A percentile compares a stretch with the other conserved stretches of the same genome.
Evolutionary conservation across 2,797 vertebrate species (phyloP).

Genomic region (Molothrus ater): DNA sequence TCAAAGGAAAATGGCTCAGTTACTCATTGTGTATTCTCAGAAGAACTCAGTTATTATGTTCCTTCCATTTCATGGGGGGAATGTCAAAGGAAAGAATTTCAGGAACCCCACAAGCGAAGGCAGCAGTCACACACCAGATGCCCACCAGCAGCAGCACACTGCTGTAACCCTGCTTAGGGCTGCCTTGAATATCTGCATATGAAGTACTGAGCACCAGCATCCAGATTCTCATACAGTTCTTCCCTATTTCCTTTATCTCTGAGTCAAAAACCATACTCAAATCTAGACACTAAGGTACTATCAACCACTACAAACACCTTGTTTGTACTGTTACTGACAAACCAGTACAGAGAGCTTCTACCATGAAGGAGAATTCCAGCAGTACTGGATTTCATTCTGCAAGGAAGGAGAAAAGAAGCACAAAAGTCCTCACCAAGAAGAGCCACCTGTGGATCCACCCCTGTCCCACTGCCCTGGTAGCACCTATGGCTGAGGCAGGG

Average conservation of each 20-base stretch:
- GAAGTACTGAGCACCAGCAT: background rate
- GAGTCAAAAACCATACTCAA: background rate
- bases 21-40: background rate
- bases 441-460: background rate
- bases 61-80: background rate
- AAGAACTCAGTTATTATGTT: background rate
- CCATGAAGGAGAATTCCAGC: background rate
- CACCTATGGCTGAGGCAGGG: rapidly evolving
- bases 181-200: background rate
- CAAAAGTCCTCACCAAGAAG: background rate
- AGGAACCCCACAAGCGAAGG: background rate
- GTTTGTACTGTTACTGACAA: background rate
- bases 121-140: slow-evolving; percentile 10
- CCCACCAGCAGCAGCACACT: background rate
- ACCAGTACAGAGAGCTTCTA: background rate
- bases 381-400: background rate
- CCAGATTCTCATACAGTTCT: background rate
- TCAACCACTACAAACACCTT: background rate
- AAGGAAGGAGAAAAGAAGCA: background rate
- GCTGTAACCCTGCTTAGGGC: background rate
- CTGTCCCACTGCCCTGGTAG: background rate
- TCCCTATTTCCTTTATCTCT: background rate
- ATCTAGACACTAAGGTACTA: background rate
- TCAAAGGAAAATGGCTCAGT: background rate
- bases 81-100: slow-evolving; percentile 31